These are phyloP conservation scores for Hemiprocne comata DNA, from an alignment of 2,113 vertebrate genomes.

Conservation along the genomic window DNA sequence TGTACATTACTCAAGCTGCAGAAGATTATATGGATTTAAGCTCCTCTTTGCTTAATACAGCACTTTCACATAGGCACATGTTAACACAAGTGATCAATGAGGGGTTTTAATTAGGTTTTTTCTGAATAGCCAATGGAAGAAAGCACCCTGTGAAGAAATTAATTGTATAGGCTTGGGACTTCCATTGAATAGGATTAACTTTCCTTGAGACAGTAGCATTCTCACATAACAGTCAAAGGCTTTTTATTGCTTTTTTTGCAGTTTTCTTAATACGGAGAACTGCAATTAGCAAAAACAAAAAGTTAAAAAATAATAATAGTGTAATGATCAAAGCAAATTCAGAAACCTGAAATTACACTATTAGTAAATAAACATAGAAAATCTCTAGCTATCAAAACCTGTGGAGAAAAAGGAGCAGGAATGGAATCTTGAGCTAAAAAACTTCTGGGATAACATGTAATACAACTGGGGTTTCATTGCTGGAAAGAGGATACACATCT, in stretches of 20 bases:
- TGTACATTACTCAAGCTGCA: slow-evolving; percentile 13
- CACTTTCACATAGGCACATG: slow-evolving; percentile 33
- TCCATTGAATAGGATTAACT: slow-evolving; percentile 38
- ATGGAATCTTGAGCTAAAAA: background rate
- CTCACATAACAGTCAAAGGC: slow-evolving; percentile 11
- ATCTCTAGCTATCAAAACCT: background rate
- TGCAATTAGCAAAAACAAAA: background rate
- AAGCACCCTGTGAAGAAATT: slow-evolving; percentile 45
- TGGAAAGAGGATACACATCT: background rate
- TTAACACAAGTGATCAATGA: slow-evolving; percentile 34
- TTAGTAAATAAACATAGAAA: background rate
- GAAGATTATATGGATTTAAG: slow-evolving; percentile 38
- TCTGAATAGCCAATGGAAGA: slow-evolving; percentile 38
- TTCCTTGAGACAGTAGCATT: slow-evolving; percentile 39
- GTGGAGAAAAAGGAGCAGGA: background rate
- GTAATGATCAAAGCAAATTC: slow-evolving; percentile 21
- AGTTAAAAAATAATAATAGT: background rate
- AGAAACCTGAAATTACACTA: background rate
- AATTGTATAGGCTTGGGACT: slow-evolving; percentile 12
- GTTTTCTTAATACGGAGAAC: background rate
- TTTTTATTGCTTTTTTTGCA: slow-evolving; percentile 25
- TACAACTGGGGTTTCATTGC: background rate
- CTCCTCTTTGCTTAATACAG: slow-evolving; percentile 11
- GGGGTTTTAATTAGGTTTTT: slow-evolving; percentile 5
- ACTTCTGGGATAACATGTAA: background rate